Conservation (phyloP, 1,140 invertebrate species). For the Diuraphis noxia region DNA sequence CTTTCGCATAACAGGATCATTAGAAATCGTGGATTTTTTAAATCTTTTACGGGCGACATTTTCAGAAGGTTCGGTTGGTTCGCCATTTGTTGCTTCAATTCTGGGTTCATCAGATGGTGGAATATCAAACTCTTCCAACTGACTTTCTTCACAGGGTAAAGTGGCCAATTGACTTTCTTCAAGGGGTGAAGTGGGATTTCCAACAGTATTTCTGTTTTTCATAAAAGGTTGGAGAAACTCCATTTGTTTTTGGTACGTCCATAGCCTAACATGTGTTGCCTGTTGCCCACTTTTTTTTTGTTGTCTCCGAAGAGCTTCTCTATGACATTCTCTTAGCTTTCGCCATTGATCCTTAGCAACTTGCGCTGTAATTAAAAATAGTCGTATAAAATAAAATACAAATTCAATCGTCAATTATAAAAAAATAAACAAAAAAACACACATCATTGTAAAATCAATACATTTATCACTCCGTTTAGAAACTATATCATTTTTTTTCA, state of each 20-base stretch:
- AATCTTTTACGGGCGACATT: not conserved
- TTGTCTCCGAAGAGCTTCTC: slow-evolving; percentile 56
- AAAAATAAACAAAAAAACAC: no score
- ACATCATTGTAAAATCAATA: no score
- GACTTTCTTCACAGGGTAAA: not conserved
- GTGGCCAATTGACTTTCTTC: slow-evolving; percentile 14
- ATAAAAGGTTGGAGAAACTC: slow-evolving; percentile 23
- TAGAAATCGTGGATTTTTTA: slow-evolving; percentile 9
- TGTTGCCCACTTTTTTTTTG: slow-evolving; percentile 53
- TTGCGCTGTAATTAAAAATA: slow-evolving; percentile 50
- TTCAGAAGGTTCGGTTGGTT: slow-evolving; percentile 8
- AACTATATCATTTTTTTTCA: slow-evolving; percentile 48
- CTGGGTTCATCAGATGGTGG: not conserved
- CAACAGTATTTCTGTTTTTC: slow-evolving; percentile 31
- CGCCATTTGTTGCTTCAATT: slow-evolving; percentile 22
- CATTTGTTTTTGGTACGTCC: slow-evolving; percentile 56
- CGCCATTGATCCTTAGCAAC: slow-evolving; percentile 54
- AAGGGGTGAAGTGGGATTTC: slow-evolving; percentile 10
- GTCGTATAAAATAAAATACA: slow-evolving; percentile 17
- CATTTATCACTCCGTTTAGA: no score
- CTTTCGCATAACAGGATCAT: not conserved
- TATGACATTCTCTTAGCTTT: slow-evolving; percentile 53
- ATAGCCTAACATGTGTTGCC: slow-evolving; percentile 49
- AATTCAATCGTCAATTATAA: no score
- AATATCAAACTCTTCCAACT: not conserved